A percentile compares a stretch with the other conserved stretches of the same genome.
phyloP scores from a whole-genome alignment of 2,113 vertebrate genomes.

The Ptilorrhoa leucosticta region DNA sequence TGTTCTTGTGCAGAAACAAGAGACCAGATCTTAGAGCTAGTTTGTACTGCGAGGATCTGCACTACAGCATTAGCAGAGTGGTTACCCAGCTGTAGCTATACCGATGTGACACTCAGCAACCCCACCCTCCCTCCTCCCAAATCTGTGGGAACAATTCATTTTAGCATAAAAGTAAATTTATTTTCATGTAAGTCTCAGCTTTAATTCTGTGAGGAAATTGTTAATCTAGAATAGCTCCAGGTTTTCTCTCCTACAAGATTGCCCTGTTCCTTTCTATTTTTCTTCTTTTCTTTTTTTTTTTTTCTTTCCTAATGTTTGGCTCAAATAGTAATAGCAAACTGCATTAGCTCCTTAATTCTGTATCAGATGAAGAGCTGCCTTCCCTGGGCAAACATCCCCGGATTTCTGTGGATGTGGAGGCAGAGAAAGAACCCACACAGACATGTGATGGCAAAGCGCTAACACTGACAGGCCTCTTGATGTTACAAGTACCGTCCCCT shows the following conservation, averaged over 20 bases:
- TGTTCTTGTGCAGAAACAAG: background rate
- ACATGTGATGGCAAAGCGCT: background rate
- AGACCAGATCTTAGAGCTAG: background rate
- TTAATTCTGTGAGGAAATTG: background rate
- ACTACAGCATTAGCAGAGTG: background rate
- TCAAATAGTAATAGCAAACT: background rate
- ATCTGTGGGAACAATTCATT: background rate
- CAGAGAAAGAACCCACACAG: background rate
- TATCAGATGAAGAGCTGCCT: background rate
- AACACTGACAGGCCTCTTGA: background rate
- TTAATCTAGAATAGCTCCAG: background rate
- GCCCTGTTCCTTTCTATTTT: background rate
- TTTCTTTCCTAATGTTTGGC: background rate
- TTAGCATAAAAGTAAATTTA: background rate
- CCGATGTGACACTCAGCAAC: background rate
- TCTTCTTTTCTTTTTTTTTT: background rate
- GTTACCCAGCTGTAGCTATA: background rate
- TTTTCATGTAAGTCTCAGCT: background rate
- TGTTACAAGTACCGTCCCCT: background rate
- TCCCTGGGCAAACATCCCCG: background rate
- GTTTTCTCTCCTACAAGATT: background rate
- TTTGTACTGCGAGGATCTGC: background rate
- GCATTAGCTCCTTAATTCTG: background rate
- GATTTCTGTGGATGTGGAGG: background rate
- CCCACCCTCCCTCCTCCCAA: background rate